phyloP scores from a whole-genome alignment of 2,113 vertebrate genomes.

The Bettongia penicillata region DNA sequence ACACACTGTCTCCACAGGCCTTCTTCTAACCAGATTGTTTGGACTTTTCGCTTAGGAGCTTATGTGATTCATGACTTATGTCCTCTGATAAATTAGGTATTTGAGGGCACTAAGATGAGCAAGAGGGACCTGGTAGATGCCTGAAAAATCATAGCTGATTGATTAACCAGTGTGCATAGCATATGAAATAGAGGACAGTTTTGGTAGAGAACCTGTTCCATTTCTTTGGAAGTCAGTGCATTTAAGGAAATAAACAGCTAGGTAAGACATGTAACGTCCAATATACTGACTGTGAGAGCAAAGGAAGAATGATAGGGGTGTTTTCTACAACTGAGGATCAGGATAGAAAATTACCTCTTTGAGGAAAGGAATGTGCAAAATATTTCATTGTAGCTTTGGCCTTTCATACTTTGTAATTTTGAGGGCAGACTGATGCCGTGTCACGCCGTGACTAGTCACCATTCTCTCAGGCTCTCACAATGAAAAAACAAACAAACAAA shows the following conservation, averaged over 20 bases:
- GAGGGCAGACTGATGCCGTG: too few species aligned
- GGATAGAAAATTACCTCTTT: too few species aligned
- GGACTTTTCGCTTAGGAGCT: neutral
- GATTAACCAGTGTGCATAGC: neutral
- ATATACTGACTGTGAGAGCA: neutral
- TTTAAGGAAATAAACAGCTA: neutral
- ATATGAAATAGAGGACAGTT: neutral
- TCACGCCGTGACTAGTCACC: too few species aligned
- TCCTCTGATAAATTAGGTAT: neutral
- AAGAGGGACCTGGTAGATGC: neutral
- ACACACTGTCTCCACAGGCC: too few species aligned
- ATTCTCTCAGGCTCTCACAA: too few species aligned
- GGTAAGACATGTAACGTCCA: neutral
- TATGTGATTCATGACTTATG: neutral
- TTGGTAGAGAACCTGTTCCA: neutral
- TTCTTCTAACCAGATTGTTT: neutral
- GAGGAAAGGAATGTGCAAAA: too few species aligned
- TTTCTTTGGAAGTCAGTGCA: neutral
- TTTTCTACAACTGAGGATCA: too few species aligned
- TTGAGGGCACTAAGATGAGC: neutral
- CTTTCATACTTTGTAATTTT: too few species aligned
- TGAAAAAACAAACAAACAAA: too few species aligned
- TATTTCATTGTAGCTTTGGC: too few species aligned
- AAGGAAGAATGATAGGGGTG: neutral
- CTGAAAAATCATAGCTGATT: too few species aligned